Percentiles rank a stretch among this genome's conserved stretches.
Conservation (phyloP, 2,797 vertebrate species). For the Todus mexicanus region DNA sequence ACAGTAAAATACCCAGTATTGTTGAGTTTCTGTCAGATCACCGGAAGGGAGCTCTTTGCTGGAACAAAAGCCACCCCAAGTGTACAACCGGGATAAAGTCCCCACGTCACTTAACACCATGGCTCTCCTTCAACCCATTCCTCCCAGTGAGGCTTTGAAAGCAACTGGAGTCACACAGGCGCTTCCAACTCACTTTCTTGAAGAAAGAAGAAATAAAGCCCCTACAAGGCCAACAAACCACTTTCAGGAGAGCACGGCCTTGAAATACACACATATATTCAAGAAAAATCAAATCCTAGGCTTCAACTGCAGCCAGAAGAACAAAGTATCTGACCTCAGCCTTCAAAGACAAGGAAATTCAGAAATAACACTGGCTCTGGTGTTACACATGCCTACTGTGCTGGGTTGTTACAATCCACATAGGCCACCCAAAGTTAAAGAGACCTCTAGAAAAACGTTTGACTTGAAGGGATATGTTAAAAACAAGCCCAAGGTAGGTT, state of each 20-base stretch:
- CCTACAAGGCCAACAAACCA: neutral
- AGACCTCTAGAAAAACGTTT: conserved; percentile 6
- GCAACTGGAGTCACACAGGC: neutral
- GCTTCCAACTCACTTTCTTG: neutral
- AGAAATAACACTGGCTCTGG: neutral
- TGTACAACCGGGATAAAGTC: neutral
- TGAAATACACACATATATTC: neutral
- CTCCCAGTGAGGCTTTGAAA: neutral
- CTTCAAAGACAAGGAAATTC: conserved; percentile 51
- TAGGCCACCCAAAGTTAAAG: conserved; percentile 49
- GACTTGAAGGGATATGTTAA: neutral
- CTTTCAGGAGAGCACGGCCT: neutral
- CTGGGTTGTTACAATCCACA: neutral
- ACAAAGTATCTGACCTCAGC: conserved; percentile 5
- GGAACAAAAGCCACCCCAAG: neutral
- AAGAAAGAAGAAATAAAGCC: neutral
- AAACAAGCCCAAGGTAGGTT: conserved; percentile 50
- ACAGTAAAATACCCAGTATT: neutral
- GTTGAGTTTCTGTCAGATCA: neutral
- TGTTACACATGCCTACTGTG: neutral
- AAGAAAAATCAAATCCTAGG: conserved; percentile 6
- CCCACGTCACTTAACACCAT: neutral
- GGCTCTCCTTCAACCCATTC: neutral
- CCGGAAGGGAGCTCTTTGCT: neutral
- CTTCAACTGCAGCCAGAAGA: neutral